Evolutionary conservation across 2,888 invertebrate species (phyloP), one percentile per base, ranked within the genome.

Genomic region (Drosophila nr. perissopoda): DNA sequence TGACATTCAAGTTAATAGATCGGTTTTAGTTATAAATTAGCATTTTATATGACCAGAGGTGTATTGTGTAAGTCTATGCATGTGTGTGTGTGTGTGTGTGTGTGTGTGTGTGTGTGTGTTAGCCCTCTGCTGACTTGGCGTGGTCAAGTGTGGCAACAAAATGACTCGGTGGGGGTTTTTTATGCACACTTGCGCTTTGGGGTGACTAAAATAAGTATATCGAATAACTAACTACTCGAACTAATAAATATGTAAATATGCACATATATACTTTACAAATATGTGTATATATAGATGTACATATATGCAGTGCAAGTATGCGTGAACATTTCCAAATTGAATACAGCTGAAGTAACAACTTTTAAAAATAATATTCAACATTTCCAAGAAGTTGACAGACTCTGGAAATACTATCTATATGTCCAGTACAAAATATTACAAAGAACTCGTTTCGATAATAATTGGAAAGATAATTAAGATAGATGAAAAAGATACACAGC

Each of bases 1-100:
- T 89, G 86, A 90, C 89, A 88, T 88, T 83, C 84, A 82, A 86
- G 89, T 90, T 89, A 90, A 90, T 90, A 89, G 90, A 90, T 89
- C 86, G 89, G 90, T 90, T 89, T 89, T 82, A 81, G 79, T 77
- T 85, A 79, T 85, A 87, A 87, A 89, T 88, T 88, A 88, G 88
- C 89, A 89, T 88, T 88, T 77, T 85, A 85, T 85, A 88, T 83
- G 52, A 61, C 29, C 66, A 27, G 54, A 71, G 38, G 25, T 48
- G 29, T 52, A 33, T 48, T 48, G 52, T 48, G 27, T 57, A 58
- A 66, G 61, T 54, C 36, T 60, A 49, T 49, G 33, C 33, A 33
- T 33, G 59, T 25, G 38, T 49, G 53, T 56, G 62, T 38, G 60
- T 56, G 61, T 60, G 59, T n/a, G n/a, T n/a, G n/a, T n/a, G n/a